These are phyloP conservation scores for Morpho helenor DNA, from an alignment of 2,888 invertebrate genomes.

Conservation along the genomic window DNA sequence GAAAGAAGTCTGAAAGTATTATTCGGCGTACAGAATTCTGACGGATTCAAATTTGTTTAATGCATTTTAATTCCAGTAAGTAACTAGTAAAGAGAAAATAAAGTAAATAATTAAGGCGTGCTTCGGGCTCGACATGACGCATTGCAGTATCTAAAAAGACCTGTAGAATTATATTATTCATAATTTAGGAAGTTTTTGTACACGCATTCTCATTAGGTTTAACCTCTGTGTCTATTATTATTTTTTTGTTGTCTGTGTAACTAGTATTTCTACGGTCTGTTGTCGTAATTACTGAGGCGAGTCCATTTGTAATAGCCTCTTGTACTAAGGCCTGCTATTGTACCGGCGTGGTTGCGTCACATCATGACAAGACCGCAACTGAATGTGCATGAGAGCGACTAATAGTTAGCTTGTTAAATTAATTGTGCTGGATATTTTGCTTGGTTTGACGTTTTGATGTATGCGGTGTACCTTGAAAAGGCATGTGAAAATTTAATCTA, in stretches of 20 bases:
- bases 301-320: conserved; percentile 44
- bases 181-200: conserved; percentile 36
- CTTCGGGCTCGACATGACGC: conserved; percentile 20
- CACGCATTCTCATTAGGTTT: conserved; percentile 27
- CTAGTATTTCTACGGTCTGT: conserved; percentile 41
- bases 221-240: conserved; percentile 43
- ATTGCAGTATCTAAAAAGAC: conserved; percentile 24
- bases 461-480: conserved; percentile 13
- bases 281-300: conserved; percentile 46
- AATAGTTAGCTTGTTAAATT: conserved; percentile 51
- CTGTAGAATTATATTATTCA: conserved; percentile 27
- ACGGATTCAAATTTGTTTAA: conserved; percentile 22
- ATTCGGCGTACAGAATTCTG: conserved; percentile 15
- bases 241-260: conserved; percentile 37
- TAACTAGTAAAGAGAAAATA: conserved; percentile 22
- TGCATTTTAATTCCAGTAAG: conserved; percentile 25
- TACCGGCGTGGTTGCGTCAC: conserved; percentile 51
- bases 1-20: conserved; percentile 19
- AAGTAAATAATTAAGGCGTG: conserved; percentile 23
- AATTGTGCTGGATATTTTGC: conserved; percentile 26
- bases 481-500: not conserved
- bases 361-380: conserved; percentile 38
- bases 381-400: conserved; percentile 43
- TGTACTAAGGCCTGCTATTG: conserved; percentile 54
- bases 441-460: conserved; percentile 21